Conservation (phyloP, 1,140 invertebrate species). For the Belonocnema kinseyi region DNA sequence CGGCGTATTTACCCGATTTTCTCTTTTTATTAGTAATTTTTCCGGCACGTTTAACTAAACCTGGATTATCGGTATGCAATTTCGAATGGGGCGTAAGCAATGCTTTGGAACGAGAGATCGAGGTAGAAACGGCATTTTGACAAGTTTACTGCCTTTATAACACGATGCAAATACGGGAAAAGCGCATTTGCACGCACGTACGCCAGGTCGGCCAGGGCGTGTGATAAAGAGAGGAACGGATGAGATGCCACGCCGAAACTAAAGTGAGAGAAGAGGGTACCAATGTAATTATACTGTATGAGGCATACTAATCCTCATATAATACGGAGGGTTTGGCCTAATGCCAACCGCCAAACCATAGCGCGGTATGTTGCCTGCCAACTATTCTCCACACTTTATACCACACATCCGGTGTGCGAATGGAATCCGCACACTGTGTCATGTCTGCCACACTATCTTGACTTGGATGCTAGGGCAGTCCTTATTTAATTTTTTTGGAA, state of each 20-base stretch:
- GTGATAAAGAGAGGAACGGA: constrained; percentile 27
- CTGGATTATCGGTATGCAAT: too few relatives aligned
- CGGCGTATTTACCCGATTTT: too few relatives aligned
- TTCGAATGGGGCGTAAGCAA: too few relatives aligned
- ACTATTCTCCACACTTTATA: constrained; percentile 10
- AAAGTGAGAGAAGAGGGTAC: constrained; percentile 15
- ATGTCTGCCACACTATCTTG: too few relatives aligned
- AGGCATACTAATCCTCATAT: constrained; percentile 18
- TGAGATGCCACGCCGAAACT: not conserved
- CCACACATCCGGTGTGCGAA: not conserved
- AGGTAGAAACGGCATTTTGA: too few relatives aligned
- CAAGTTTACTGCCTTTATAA: not conserved
- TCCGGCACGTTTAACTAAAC: too few relatives aligned
- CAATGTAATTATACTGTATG: constrained; percentile 14
- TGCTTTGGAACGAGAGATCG: too few relatives aligned
- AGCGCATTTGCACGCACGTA: not conserved
- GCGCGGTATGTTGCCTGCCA: constrained; percentile 14
- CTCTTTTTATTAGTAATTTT: too few relatives aligned
- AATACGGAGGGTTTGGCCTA: constrained; percentile 23
- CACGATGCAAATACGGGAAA: constrained; percentile 1
- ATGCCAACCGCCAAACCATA: constrained; percentile 8
- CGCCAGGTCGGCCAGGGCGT: not conserved
- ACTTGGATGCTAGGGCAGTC: too few relatives aligned
- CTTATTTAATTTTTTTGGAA: too few relatives aligned
- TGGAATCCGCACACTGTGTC: not conserved